phyloP scores from a whole-genome alignment of 1,140 invertebrate species.

The Caenorhabditis elegans region WBcel235 BX284605.5:2789001-2789500 shows the following conservation, averaged over 20 bases:
- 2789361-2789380: conserved; percentile 62
- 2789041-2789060: conserved; percentile 94
- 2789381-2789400: conserved; percentile 59
- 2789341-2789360: conserved; percentile 60
- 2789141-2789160: conserved; percentile 55
- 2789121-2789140: conserved; percentile 61
- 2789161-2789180: conserved; percentile 58
- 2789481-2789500: conserved; percentile 88
- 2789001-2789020: conserved; percentile 62
- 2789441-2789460: conserved; percentile 84
- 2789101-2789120: conserved; percentile 59
- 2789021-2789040: conserved; percentile 78
- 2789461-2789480: conserved; percentile 91
- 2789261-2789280: conserved; percentile 75
- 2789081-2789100: conserved; percentile 69
- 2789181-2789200: conserved; percentile 52
- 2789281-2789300: conserved; percentile 73
- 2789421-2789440: conserved; percentile 49
- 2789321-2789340: conserved; percentile 64
- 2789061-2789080: conserved; percentile 88
- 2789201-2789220: conserved; percentile 63
- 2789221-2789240: conserved; percentile 62
- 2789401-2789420: conserved; percentile 60
- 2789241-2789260: conserved; percentile 59
- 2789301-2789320: conserved; percentile 66